A percentile compares a stretch with the other conserved stretches of the same genome.
phyloP scores from a whole-genome alignment of 1,140 invertebrate species.

The Drosophila burlai region DNA sequence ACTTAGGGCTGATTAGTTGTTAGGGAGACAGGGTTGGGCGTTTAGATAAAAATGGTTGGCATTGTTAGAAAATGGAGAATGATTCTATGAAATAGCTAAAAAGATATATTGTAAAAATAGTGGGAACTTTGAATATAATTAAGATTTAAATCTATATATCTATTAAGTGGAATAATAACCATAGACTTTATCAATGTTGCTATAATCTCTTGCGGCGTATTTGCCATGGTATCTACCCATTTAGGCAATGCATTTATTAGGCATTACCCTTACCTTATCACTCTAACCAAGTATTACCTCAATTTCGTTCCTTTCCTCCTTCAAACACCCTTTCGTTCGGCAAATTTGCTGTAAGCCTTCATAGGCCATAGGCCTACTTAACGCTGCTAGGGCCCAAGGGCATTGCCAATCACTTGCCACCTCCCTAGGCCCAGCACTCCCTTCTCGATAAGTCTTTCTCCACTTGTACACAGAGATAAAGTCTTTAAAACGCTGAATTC shows the following conservation, averaged over 20 bases:
- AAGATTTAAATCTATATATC: not conserved
- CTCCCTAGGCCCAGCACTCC: not conserved
- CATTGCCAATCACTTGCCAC: slow-evolving; percentile 55
- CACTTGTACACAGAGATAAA: not conserved
- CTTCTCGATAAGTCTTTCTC: not conserved
- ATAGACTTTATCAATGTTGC: not conserved
- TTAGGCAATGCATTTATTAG: slow-evolving; percentile 11
- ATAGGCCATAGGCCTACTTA: slow-evolving; percentile 64
- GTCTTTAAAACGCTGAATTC: not conserved
- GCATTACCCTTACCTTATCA: slow-evolving; percentile 20
- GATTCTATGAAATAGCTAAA: not conserved
- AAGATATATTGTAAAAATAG: not conserved
- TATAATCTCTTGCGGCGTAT: slow-evolving; percentile 1
- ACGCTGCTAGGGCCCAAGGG: slow-evolving; percentile 61
- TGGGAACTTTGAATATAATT: too few relatives aligned
- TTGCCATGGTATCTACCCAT: not conserved
- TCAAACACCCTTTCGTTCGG: slow-evolving; percentile 15
- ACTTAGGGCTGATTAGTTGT: slow-evolving; percentile 7
- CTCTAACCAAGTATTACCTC: not conserved
- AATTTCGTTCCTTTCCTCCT: slow-evolving; percentile 17
- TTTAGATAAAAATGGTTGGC: not conserved
- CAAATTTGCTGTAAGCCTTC: slow-evolving; percentile 43
- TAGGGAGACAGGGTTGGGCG: not conserved
- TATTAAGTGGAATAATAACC: not conserved
- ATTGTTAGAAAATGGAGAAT: not conserved